These are phyloP conservation scores for Trichonephila clavipes DNA, from an alignment of 1,140 invertebrate genomes.

Conservation along the genomic window DNA sequence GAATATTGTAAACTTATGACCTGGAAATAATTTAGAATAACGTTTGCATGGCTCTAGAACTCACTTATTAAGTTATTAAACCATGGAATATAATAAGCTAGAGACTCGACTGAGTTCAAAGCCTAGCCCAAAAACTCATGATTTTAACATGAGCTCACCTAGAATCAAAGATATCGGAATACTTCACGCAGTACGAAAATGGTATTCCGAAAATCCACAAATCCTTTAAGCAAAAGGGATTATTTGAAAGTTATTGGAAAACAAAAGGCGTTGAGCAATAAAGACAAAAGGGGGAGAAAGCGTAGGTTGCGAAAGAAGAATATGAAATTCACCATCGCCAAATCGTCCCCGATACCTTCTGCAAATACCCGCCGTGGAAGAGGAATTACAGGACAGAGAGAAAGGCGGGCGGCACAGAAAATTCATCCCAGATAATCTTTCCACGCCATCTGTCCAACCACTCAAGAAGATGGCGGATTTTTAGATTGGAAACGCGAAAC, in stretches of 20 bases:
- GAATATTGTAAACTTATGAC: too few relatives aligned
- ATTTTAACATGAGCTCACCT: too few relatives aligned
- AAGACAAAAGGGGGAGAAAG: background rate
- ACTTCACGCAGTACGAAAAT: too few relatives aligned
- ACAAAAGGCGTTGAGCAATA: background rate
- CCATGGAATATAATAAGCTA: too few relatives aligned
- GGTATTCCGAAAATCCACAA: background rate
- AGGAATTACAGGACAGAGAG: background rate
- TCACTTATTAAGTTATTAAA: too few relatives aligned
- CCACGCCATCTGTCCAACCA: constrained; percentile 66
- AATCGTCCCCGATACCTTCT: constrained; percentile 53
- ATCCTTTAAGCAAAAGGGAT: background rate
- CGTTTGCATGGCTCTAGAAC: too few relatives aligned
- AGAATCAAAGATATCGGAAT: too few relatives aligned
- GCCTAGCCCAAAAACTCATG: too few relatives aligned
- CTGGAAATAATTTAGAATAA: too few relatives aligned
- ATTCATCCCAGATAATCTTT: constrained; percentile 59
- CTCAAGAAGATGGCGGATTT: constrained; percentile 39
- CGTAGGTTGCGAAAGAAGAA: background rate
- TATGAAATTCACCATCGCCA: background rate
- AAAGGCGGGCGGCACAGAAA: background rate
- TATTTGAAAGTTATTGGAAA: background rate
- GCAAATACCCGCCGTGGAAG: constrained; percentile 46
- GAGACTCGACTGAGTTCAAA: too few relatives aligned
- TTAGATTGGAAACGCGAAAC: constrained; percentile 73